phyloP scores from a whole-genome alignment of 2,113 vertebrate species.

The Channa argus region DNA sequence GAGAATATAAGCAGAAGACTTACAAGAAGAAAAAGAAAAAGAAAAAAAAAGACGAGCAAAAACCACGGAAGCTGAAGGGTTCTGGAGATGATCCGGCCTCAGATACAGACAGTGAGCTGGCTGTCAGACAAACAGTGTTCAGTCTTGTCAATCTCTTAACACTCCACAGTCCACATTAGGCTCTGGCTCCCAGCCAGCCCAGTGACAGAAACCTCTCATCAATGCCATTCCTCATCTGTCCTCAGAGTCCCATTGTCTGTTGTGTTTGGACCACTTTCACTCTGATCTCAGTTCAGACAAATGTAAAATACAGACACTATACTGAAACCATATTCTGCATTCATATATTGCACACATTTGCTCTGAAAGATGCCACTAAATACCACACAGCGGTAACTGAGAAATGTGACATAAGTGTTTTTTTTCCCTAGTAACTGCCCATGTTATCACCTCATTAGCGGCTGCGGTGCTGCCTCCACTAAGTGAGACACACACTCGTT shows the following conservation, averaged over 20 bases:
- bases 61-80: not conserved
- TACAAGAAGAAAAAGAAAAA: not conserved
- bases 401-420: slow-evolving; percentile 35
- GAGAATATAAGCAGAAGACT: not conserved
- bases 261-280: slow-evolving; percentile 37
- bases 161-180: slow-evolving; percentile 63
- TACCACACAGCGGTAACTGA: not conserved
- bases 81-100: slow-evolving; percentile 56
- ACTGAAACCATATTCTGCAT: slow-evolving; percentile 22
- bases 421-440: slow-evolving; percentile 18
- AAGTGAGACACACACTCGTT: slow-evolving; percentile 51
- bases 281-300: slow-evolving; percentile 44
- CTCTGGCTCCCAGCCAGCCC: slow-evolving; percentile 62
- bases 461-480: slow-evolving; percentile 32
- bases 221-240: slow-evolving; percentile 66
- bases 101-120: slow-evolving; percentile 28
- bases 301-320: slow-evolving; percentile 20
- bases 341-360: not conserved
- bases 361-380: slow-evolving; percentile 21
- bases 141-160: slow-evolving; percentile 60
- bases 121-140: slow-evolving; percentile 57
- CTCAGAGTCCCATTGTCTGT: slow-evolving; percentile 68
- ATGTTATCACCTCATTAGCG: slow-evolving; percentile 67
- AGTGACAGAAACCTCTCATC: slow-evolving; percentile 72
- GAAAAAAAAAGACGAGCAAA: too few relatives aligned